Base-by-base conservation (phyloP, 2,888 invertebrate species). In the Callinectes sapidus region DNA sequence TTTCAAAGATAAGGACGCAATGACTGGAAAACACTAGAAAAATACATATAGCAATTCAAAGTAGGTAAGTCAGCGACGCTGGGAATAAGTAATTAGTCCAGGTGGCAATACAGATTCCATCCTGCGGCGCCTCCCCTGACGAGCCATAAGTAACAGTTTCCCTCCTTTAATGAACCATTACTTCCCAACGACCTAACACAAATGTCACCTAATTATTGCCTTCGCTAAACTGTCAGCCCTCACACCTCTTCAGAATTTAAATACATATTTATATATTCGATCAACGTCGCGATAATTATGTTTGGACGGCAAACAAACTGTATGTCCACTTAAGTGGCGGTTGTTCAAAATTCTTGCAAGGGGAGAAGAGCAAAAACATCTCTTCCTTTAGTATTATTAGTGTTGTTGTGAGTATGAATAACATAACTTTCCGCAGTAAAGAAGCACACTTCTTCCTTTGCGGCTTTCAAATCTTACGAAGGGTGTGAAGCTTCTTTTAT, bases 401-500 rank as follows among this genome's bases (percentile, higher is more conserved):
- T 16, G 87, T 23, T 3, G 87, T 14, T n/a, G 54, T 32, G 55
- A 16, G 14, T 32, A 88, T 48, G 81, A 81, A 81, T 81, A 81
- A 81, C 81, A 81, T 81, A 81, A 35, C 81, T 81, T 81, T 81
- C 42, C 48, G 54, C 48, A 54, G 48, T 48, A 54, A 87, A 87
- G 87, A 42, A 35, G 10, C 87, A 54, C 87, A 28, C 35, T 42
- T 71, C 71, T 87, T 71, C 28, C 88, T 77, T n/a, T 48, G 88
- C 81, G 71, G 91, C 48, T 88, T 42, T 88, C 71, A 88, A 55
- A 55, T 32, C 13, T 39, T 35, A 77, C 35, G 77, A 88, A 81
- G 91, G 91, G 88, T 88, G 88, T 42, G 91, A 71, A 55, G 71
- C 28, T 71, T 87, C 71, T 28, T 71, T 71, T 91, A 91, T 88